phyloP scores from a whole-genome alignment of 2,888 invertebrate species.

The Ectropis crepuscularia region DNA sequence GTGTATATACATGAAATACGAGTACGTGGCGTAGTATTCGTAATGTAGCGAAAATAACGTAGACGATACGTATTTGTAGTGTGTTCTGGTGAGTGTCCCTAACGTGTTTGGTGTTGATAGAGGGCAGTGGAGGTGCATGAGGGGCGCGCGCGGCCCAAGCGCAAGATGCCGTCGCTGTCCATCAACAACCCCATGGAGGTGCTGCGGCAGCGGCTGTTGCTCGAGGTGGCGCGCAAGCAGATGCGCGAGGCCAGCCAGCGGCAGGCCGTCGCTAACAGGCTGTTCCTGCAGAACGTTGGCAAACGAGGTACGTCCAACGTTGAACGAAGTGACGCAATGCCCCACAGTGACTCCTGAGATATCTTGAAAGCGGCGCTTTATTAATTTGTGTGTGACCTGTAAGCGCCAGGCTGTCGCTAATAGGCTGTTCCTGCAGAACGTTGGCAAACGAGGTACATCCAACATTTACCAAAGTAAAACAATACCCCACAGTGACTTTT shows the following conservation, averaged over 20 bases:
- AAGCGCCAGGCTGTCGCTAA: no score
- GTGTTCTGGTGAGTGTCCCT: background rate
- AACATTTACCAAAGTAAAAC: no score
- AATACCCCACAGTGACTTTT: no score
- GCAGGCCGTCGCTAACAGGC: constrained; percentile 89
- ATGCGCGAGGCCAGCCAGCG: constrained; percentile 90
- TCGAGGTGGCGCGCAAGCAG: constrained; percentile 93
- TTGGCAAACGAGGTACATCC: no score
- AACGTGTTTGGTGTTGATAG: constrained; percentile 46
- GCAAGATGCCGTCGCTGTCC: constrained; percentile 90
- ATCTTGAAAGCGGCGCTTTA: constrained; percentile 86
- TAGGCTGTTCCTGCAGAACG: no score
- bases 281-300: constrained; percentile 90
- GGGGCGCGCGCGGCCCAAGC: constrained; percentile 78
- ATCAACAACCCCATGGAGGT: constrained; percentile 95
- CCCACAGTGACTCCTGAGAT: no score
- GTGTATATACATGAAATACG: no score
- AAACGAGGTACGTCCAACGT: constrained; percentile 51
- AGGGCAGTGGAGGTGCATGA: constrained; percentile 61
- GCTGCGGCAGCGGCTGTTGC: constrained; percentile 90
- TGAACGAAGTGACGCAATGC: no score
- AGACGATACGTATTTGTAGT: background rate
- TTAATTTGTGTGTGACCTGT: constrained; percentile 84
- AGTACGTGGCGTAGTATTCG: no score
- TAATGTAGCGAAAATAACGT: background rate